phyloP scores from a whole-genome alignment of 2,888 invertebrate species.

The Pristionchus exspectatus region DNA sequence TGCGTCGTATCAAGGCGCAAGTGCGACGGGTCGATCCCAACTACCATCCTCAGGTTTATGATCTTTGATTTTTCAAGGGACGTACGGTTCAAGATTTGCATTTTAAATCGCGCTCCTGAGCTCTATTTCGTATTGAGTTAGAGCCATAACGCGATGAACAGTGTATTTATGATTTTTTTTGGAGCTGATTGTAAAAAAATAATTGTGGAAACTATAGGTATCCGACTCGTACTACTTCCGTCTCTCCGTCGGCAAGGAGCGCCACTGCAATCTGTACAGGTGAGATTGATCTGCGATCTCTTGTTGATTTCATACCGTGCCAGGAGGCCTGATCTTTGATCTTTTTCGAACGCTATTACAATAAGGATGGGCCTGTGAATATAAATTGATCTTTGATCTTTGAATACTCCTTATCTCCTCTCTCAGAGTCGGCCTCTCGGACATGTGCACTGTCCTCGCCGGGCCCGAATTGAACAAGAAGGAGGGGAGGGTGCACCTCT shows the following conservation, averaged over 20 bases:
- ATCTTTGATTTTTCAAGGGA: not conserved
- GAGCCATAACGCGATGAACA: too few species aligned
- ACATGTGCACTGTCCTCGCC: not conserved
- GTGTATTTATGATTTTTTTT: too few species aligned
- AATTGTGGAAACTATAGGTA: not conserved
- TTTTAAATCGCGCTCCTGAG: too few species aligned
- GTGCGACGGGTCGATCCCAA: constrained; percentile 12
- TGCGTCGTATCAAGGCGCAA: constrained; percentile 36
- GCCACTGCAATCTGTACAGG: not conserved
- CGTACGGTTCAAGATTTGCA: too few species aligned
- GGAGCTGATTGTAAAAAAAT: not conserved
- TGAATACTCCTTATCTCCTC: not conserved
- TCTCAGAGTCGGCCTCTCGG: constrained; percentile 28
- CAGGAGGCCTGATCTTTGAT: not conserved
- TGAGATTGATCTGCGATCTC: not conserved
- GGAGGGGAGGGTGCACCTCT: constrained; percentile 20
- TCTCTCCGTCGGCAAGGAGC: constrained; percentile 37
- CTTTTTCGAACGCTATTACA: not conserved
- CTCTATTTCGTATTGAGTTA: too few species aligned
- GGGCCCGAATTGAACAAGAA: constrained; percentile 6
- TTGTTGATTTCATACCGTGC: not conserved
- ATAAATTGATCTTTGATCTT: not conserved
- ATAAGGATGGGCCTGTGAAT: not conserved
- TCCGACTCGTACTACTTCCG: constrained; percentile 43
- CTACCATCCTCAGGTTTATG: constrained; percentile 24